Percentiles rank a stretch among this genome's conserved stretches.
phyloP scores from a whole-genome alignment of 2,797 vertebrate genomes.

The Malurus splendens region DNA sequence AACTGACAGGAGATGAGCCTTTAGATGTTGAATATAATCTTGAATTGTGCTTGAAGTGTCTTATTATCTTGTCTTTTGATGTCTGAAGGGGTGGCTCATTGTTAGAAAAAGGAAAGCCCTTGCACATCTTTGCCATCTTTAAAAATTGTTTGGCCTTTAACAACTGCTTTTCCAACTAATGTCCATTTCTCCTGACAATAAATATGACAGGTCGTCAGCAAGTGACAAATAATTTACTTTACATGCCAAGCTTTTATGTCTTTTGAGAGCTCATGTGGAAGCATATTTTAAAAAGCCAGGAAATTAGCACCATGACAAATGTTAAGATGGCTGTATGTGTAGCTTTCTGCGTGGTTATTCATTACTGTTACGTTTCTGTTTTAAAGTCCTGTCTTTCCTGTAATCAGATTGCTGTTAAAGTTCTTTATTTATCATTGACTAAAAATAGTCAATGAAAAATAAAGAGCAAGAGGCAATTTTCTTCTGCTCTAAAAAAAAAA shows the following conservation, averaged over 20 bases:
- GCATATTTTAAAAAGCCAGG: slow-evolving; percentile 83
- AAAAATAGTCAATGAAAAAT: slow-evolving; percentile 59
- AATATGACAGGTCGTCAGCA: slow-evolving; percentile 87
- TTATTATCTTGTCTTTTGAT: slow-evolving; percentile 99
- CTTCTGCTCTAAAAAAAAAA: slow-evolving; percentile 24
- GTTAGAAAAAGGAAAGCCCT: slow-evolving; percentile 93
- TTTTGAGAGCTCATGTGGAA: slow-evolving; percentile 93
- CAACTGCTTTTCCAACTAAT: slow-evolving; percentile 97
- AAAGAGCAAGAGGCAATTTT: slow-evolving; percentile 53
- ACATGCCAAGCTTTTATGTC: slow-evolving; percentile 84
- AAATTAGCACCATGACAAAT: slow-evolving; percentile 83
- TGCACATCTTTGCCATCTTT: slow-evolving; percentile 87
- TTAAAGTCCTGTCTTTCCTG: slow-evolving; percentile 37
- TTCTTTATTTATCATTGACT: slow-evolving; percentile 67
- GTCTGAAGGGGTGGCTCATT: slow-evolving; percentile 96
- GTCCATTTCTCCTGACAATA: slow-evolving; percentile 97
- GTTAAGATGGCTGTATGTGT: slow-evolving; percentile 51
- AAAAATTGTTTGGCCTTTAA: slow-evolving; percentile 96
- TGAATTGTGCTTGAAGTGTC: slow-evolving; percentile 99
- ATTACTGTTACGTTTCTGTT: slow-evolving; percentile 39
- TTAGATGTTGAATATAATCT: slow-evolving; percentile 99
- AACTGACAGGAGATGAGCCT: slow-evolving; percentile 99
- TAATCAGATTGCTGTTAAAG: slow-evolving; percentile 41
- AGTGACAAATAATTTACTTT: slow-evolving; percentile 89
- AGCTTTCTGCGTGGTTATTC: slow-evolving; percentile 20